Evolutionary conservation across 2,888 invertebrate species (phyloP).

Genomic region (Drosophila sordidapex): DNA sequence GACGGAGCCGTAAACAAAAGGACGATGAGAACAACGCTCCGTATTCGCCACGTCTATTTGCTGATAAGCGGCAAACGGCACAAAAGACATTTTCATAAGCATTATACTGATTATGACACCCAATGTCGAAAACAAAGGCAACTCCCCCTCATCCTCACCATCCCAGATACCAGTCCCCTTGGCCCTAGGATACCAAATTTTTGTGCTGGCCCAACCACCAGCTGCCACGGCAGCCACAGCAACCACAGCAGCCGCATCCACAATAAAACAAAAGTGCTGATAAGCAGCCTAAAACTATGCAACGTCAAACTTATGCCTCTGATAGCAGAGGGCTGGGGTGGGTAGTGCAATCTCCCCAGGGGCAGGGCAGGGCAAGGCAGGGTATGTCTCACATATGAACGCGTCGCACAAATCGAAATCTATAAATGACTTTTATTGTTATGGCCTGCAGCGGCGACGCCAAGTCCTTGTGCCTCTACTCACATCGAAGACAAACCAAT

Average conservation of each 20-base stretch:
- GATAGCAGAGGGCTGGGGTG: constrained; percentile 9
- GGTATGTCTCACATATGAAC: constrained; percentile 34
- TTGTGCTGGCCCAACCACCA: constrained; percentile 7
- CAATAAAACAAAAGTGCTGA: constrained; percentile 72
- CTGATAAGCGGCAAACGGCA: constrained; percentile 58
- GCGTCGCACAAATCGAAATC: constrained; percentile 72
- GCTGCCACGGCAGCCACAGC: constrained; percentile 5
- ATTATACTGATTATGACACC: constrained; percentile 83
- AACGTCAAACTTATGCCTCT: constrained; percentile 62
- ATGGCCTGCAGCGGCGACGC: constrained; percentile 66
- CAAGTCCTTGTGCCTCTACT: constrained; percentile 28
- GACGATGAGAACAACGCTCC: constrained; percentile 15
- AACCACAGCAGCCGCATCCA: constrained; percentile 19
- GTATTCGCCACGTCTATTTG: constrained; percentile 14
- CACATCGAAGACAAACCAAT: constrained; percentile 41
- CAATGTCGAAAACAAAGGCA: constrained; percentile 58
- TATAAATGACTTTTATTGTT: constrained; percentile 81
- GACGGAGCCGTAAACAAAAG: constrained; percentile 43
- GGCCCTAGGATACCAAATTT: constrained; percentile 1
- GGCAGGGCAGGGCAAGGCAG: constrained; percentile 2
- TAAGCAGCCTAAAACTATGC: constrained; percentile 75
- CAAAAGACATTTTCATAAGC: constrained; percentile 81
- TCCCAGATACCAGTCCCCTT: neutral
- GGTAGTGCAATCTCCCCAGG: constrained; percentile 16
- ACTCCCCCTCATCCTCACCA: neutral